A percentile compares a stretch with the other conserved stretches of the same genome.
Evolutionary conservation across 2,797 vertebrate genomes (phyloP).

Genomic region (Acrossocheilus fasciatus): DNA sequence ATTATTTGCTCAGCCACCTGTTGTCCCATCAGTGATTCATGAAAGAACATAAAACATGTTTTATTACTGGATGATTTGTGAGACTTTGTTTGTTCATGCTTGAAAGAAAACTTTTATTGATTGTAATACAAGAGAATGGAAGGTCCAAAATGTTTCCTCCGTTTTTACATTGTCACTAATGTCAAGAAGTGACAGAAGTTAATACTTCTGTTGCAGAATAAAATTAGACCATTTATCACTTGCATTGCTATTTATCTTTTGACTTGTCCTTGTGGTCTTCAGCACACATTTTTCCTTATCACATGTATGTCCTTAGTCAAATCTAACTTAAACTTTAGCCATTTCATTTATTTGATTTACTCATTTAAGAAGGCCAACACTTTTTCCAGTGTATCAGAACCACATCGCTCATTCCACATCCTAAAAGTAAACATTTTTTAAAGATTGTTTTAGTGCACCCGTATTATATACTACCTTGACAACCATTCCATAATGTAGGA

Average conservation of each 20-base stretch:
- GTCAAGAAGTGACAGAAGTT: not conserved
- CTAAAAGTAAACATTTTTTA: slow-evolving; percentile 54
- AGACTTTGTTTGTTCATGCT: not conserved
- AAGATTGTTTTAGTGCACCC: slow-evolving; percentile 8
- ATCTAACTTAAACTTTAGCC: slow-evolving; percentile 56
- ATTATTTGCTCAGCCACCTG: slow-evolving; percentile 26
- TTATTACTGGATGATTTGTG: not conserved
- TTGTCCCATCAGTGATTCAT: slow-evolving; percentile 70
- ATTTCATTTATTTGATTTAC: not conserved
- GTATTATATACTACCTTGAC: slow-evolving; percentile 37
- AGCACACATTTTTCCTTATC: not conserved
- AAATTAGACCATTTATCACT: not conserved
- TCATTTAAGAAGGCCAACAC: not conserved
- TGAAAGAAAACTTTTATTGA: not conserved
- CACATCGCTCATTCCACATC: slow-evolving; percentile 48
- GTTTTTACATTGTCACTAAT: not conserved
- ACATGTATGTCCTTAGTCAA: slow-evolving; percentile 57
- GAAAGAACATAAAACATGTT: not conserved
- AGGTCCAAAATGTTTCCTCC: not conserved
- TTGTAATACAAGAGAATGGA: not conserved
- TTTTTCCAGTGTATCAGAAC: not conserved
- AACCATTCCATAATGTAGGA: slow-evolving; percentile 28
- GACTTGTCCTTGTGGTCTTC: not conserved
- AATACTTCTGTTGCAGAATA: not conserved
- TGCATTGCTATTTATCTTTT: not conserved